Evolutionary conservation across 2,888 invertebrate species (phyloP).

Genomic region (Pterostichus niger): DNA sequence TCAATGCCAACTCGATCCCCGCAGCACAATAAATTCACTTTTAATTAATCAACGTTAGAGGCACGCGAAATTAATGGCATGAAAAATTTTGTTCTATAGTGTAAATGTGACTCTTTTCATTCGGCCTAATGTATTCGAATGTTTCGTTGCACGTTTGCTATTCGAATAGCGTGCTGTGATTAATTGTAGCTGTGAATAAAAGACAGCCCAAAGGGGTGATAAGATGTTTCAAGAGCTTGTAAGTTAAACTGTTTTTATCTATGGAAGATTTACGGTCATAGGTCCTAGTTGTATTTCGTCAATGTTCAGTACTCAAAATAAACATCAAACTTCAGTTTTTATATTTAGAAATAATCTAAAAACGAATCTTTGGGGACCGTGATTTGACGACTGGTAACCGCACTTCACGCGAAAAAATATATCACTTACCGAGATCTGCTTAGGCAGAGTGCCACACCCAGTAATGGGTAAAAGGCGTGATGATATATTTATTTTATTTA

Average conservation of each 20-base stretch:
- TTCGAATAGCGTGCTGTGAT: constrained; percentile 15
- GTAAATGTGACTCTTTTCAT: constrained; percentile 60
- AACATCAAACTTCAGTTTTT: too few species aligned
- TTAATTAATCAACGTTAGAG: constrained; percentile 63
- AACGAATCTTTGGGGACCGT: too few species aligned
- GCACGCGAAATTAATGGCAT: constrained; percentile 51
- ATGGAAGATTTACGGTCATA: constrained; percentile 12
- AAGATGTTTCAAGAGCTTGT: constrained; percentile 38
- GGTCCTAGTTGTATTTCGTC: not conserved
- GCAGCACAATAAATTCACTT: constrained; percentile 61
- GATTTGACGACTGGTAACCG: too few species aligned
- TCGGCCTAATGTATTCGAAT: constrained; percentile 53
- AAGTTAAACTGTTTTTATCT: constrained; percentile 32
- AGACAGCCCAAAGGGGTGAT: constrained; percentile 32
- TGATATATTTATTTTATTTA: too few species aligned
- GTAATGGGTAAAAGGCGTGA: too few species aligned
- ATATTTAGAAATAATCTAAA: too few species aligned
- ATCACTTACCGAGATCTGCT: too few species aligned
- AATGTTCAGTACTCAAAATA: too few species aligned
- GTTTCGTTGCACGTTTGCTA: constrained; percentile 23
- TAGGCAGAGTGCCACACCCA: too few species aligned
- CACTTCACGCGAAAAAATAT: too few species aligned
- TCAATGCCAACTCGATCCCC: constrained; percentile 42
- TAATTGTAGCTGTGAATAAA: constrained; percentile 33
- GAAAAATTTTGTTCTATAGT: constrained; percentile 54